Conservation (phyloP, 2,113 vertebrate genomes). For the Plestiodon gilberti region DNA sequence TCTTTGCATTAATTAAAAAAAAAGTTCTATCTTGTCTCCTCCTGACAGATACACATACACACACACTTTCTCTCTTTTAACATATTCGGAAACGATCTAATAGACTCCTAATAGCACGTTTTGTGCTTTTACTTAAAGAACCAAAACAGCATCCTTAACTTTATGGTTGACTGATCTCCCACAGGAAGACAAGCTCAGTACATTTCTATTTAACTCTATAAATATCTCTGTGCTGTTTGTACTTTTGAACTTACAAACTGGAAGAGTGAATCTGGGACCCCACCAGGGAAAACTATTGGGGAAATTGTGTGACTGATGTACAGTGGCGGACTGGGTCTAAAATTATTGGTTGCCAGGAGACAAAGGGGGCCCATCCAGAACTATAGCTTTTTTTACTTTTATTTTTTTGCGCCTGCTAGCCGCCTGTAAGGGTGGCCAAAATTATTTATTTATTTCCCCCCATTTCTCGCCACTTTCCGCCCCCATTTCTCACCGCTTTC, state of each 20-base stretch:
- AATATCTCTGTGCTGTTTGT: neutral
- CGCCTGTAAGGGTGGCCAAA: too few species aligned
- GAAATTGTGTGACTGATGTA: too few species aligned
- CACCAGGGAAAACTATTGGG: neutral
- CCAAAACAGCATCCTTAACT: slow-evolving; percentile 3
- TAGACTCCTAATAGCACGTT: slow-evolving; percentile 30
- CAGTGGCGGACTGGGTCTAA: too few species aligned
- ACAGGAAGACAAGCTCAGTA: neutral
- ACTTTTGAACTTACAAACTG: neutral
- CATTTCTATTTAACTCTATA: slow-evolving; percentile 4
- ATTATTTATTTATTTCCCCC: too few species aligned
- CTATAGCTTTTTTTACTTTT: too few species aligned
- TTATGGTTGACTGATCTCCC: neutral
- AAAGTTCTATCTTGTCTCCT: neutral
- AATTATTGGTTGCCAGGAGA: too few species aligned
- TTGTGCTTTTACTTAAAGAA: slow-evolving; percentile 25
- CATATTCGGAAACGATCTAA: neutral
- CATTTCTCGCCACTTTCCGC: too few species aligned
- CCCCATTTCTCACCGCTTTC: too few species aligned
- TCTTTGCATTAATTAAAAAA: slow-evolving; percentile 39
- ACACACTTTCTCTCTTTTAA: neutral
- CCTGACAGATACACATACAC: neutral
- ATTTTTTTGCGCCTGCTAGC: too few species aligned
- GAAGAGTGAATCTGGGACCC: neutral
- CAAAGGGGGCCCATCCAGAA: too few species aligned